phyloP scores from a whole-genome alignment of 2,113 vertebrate genomes.

The Mastomys coucha region DNA sequence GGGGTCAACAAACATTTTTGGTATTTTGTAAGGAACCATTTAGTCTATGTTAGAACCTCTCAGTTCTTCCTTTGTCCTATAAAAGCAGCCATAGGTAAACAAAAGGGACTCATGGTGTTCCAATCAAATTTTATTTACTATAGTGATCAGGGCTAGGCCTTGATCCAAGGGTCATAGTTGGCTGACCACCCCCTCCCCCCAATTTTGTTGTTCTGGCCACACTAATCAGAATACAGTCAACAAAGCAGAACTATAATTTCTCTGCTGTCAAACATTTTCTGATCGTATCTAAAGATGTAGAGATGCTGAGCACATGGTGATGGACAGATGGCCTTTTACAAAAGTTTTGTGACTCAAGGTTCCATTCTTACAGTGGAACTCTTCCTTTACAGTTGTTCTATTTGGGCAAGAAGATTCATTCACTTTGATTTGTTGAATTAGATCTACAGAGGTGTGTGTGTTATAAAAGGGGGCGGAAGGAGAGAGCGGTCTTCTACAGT shows the following conservation, averaged over 20 bases:
- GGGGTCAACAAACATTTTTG: constrained; percentile 37
- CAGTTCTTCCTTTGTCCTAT: neutral
- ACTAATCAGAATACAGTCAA: neutral
- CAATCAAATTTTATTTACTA: constrained; percentile 23
- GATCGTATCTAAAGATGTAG: neutral
- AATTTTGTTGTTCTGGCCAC: neutral
- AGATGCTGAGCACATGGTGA: neutral
- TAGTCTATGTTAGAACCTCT: neutral
- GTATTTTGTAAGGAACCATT: neutral
- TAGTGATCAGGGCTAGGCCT: neutral
- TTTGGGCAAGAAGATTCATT: neutral
- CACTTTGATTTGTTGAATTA: constrained; percentile 51
- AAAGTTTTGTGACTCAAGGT: neutral
- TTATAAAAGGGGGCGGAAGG: neutral
- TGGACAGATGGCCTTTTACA: neutral
- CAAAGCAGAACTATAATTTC: neutral
- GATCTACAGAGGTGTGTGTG: neutral
- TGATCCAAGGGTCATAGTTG: neutral
- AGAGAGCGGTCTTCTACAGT: neutral
- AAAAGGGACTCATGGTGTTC: neutral
- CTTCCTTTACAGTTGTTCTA: neutral
- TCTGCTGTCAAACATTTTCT: neutral
- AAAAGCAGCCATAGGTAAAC: neutral
- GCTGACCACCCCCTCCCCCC: too few species aligned
- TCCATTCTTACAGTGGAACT: neutral